Base-by-base conservation (phyloP, 2,797 vertebrate species). In the Gorsachius magnificus region DNA sequence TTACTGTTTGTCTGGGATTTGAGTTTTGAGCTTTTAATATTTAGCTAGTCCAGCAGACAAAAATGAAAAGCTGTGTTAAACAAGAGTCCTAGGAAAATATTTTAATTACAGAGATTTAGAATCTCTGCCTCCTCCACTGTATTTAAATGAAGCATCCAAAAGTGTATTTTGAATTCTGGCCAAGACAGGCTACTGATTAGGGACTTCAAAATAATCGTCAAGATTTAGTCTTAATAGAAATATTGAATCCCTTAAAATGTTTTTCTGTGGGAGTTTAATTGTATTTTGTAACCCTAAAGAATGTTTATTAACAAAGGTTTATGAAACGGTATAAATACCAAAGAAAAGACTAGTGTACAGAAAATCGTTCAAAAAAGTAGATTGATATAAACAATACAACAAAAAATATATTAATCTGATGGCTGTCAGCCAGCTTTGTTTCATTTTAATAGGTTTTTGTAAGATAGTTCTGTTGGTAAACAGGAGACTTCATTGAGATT, bases 381-480 rank as follows among this genome's bases (percentile, higher is more conserved):
- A 89, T 18, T 53, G 48, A 28, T 85, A 24, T 51, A 78, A 93
- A 26, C 57, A 86, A 21, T 57, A 12, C 22, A 26, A 8, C 4
- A 64, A 64, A 89, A 70, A 80, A 58, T 71, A 10, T 12, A 38
- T 53, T 80, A 56, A 36, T 38, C 16, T 75, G 21, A 26, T 2
- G 1, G 13, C 43, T 93, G 3, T 75, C 19, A 51, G 35, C 9
- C n/a, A 53, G 5, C 35, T 91, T 76, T 17, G 68, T 82, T 74
- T 75, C 8, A 65, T 65, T 87, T 58, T 56, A 26, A 2, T 64
- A 48, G 28, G 1, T 20, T 65, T 76, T 53, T 9, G 11, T 91
- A 71, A 53, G n/a, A 41, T 43, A 56, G 10, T 75, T 87, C 69
- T 88, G 38, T 74, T 96, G 87, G 72, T 83, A 69, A 77, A 87